Evolutionary conservation across 2,797 vertebrate species (phyloP).

Genomic region (Oophaga sylvatica): DNA sequence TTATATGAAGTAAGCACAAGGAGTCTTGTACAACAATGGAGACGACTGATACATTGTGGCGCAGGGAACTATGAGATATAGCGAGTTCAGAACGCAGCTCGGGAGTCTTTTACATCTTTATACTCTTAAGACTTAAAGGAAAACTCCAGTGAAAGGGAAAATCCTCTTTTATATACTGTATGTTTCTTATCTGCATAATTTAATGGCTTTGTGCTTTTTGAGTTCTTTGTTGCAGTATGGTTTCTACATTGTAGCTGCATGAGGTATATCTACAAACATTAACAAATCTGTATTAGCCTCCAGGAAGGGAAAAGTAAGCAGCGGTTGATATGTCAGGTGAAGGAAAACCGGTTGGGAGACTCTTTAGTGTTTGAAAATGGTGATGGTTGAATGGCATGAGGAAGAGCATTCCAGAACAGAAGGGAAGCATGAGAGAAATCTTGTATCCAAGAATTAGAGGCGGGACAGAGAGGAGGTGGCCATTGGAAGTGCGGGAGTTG

Average conservation of each 20-base stretch:
- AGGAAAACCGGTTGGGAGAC: too few relatives aligned
- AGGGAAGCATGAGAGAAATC: too few relatives aligned
- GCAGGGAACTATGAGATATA: conserved; percentile 13
- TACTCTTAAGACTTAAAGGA: conserved; percentile 4
- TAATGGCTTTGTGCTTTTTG: neutral
- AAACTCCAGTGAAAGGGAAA: conserved; percentile 16
- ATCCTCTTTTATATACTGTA: neutral
- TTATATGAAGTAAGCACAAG: conserved; percentile 30
- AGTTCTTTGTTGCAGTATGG: neutral
- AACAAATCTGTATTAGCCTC: neutral
- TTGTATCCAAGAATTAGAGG: too few relatives aligned
- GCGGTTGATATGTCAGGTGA: too few relatives aligned
- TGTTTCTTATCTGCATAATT: neutral
- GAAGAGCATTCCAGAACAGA: too few relatives aligned
- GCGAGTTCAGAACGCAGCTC: neutral
- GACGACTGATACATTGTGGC: conserved; percentile 13
- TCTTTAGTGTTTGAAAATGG: too few relatives aligned
- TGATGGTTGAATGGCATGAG: too few relatives aligned
- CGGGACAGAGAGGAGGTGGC: too few relatives aligned
- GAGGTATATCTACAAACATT: neutral
- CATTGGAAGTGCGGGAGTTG: too few relatives aligned
- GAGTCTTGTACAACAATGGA: conserved; percentile 13
- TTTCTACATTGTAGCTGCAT: neutral
- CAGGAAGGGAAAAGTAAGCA: too few relatives aligned
- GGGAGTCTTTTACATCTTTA: conserved; percentile 33